Conservation (phyloP, 30 jellyfish, hydroid and myxozoan species). For the Nemopilema nomurai region DNA sequence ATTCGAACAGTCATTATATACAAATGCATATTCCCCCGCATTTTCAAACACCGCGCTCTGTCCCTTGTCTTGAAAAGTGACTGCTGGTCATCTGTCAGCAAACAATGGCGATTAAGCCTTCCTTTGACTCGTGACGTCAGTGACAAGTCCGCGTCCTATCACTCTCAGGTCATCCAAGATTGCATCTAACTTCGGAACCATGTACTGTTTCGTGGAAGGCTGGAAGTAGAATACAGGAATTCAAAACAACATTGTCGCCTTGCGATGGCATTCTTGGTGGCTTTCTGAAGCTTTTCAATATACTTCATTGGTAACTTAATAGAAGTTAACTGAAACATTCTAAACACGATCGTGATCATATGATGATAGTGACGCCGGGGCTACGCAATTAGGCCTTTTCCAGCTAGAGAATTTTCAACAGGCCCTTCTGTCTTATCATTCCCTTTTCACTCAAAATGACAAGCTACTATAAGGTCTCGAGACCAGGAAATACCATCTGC, state of each 20-base stretch:
- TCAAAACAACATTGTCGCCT: constrained; percentile 5
- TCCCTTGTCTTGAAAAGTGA: neutral
- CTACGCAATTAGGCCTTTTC: no score
- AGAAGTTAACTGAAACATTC: no score
- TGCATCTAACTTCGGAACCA: constrained; percentile 75
- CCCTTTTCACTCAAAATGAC: no score
- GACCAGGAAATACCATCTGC: no score
- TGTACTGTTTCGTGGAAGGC: constrained; percentile 16
- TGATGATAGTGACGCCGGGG: no score
- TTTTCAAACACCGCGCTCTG: neutral
- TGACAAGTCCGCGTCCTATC: constrained; percentile 84
- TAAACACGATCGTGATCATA: no score
- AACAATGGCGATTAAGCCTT: no score
- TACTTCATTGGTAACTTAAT: neutral
- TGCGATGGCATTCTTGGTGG: neutral
- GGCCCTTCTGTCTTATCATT: no score
- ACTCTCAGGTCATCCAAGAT: constrained; percentile 72
- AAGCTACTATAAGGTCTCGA: no score
- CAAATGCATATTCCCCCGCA: neutral
- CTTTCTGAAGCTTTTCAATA: neutral
- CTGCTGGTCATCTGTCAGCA: neutral
- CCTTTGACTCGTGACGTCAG: no score
- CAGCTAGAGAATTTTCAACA: no score
- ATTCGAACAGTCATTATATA: neutral
- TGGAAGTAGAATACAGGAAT: neutral